A percentile compares a stretch with the other conserved stretches of the same genome.
Conservation (phyloP, 2,888 invertebrate genomes). For the Hyposoter didymator region DNA sequence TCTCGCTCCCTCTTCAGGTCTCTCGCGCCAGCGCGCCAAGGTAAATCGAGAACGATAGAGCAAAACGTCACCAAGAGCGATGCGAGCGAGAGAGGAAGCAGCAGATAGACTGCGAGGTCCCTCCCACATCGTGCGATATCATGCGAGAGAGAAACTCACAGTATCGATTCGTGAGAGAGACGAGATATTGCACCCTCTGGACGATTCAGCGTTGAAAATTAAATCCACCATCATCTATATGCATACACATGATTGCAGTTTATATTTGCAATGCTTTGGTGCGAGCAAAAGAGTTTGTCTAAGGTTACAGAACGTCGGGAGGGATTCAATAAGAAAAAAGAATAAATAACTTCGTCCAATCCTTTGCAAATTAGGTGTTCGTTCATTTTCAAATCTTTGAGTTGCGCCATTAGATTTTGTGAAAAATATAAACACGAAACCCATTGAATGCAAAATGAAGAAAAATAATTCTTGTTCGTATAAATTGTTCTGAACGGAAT, state of each 20-base stretch:
- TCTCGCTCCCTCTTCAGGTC: constrained; percentile 45
- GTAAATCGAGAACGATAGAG: constrained; percentile 69
- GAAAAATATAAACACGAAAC: no score
- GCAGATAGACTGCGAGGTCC: constrained; percentile 55
- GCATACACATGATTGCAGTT: neutral
- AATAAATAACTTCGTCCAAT: no score
- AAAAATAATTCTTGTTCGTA: no score
- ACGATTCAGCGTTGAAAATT: constrained; percentile 68
- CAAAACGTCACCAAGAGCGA: constrained; percentile 54
- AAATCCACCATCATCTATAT: constrained; percentile 54
- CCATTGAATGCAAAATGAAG: no score
- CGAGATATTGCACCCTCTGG: constrained; percentile 61
- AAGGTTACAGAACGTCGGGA: no score
- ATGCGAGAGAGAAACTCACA: constrained; percentile 51
- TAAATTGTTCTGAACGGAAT: no score
- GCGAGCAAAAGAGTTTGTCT: neutral
- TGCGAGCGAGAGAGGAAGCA: constrained; percentile 48
- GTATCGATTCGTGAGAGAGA: constrained; percentile 67
- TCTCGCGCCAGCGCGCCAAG: constrained; percentile 64
- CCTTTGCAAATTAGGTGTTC: no score
- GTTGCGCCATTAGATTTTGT: no score
- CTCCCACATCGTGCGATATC: constrained; percentile 65
- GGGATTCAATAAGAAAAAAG: no score
- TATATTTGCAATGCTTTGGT: neutral
- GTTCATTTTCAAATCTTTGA: no score